phyloP scores from a whole-genome alignment of 2,797 vertebrate species.

The Cygnus olor region DNA sequence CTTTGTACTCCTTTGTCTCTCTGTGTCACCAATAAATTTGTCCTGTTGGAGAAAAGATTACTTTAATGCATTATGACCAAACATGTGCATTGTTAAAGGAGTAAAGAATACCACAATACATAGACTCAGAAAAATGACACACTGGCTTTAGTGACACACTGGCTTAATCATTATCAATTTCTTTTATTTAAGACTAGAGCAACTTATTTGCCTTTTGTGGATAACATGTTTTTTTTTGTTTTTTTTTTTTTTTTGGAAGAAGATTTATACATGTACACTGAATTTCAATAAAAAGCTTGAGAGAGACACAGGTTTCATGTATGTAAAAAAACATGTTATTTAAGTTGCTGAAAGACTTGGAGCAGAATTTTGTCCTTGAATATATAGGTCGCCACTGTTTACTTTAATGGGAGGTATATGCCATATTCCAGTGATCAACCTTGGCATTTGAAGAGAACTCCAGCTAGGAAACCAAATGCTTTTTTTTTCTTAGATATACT shows the following conservation, averaged over 20 bases:
- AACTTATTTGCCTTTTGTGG: not conserved
- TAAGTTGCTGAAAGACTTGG: not conserved
- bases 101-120: not conserved
- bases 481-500: not conserved
- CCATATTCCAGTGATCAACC: slow-evolving; percentile 13
- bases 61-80: not conserved
- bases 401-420: not conserved
- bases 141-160: not conserved
- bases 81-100: not conserved
- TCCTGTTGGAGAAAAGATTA: not conserved
- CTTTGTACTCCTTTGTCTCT: not conserved
- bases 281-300: not conserved
- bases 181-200: not conserved
- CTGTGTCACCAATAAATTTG: not conserved
- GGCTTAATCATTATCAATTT: not conserved
- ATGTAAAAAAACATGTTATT: not conserved
- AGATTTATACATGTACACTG: not conserved
- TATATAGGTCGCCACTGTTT: not conserved
- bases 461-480: slow-evolving; percentile 51
- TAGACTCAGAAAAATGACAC: not conserved
- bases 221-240: not conserved
- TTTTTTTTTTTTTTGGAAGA: not conserved
- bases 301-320: not conserved
- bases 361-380: slow-evolving; percentile 32
- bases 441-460: slow-evolving; percentile 32